A percentile compares a stretch with the other conserved stretches of the same genome.
phyloP scores from a whole-genome alignment of 2,797 vertebrate species.

The Cyprinella venusta region DNA sequence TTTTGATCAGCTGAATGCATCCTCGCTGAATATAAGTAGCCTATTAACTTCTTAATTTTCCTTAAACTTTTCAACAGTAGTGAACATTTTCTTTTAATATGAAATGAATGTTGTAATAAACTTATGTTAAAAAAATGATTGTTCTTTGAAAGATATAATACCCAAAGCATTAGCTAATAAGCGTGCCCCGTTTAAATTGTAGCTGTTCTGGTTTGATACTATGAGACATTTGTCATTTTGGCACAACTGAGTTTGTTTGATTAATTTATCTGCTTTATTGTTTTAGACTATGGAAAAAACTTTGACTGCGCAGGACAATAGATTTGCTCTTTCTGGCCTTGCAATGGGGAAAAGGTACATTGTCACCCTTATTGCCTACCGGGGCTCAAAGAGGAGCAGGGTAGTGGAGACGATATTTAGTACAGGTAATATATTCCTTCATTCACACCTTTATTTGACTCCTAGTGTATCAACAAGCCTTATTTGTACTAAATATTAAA shows the following conservation, averaged over 20 bases:
- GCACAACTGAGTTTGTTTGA: neutral
- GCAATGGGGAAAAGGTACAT: slow-evolving; percentile 76
- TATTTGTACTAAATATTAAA: neutral
- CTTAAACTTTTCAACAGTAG: neutral
- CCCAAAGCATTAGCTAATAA: neutral
- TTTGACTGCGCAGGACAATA: slow-evolving; percentile 69
- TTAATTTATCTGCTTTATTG: neutral
- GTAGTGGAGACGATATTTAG: slow-evolving; percentile 75
- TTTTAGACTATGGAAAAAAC: slow-evolving; percentile 74
- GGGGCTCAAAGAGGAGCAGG: slow-evolving; percentile 78
- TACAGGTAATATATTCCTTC: slow-evolving; percentile 76
- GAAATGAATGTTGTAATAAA: neutral
- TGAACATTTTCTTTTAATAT: neutral
- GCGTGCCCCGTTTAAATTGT: no score
- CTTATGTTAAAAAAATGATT: neutral
- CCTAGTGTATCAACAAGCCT: neutral
- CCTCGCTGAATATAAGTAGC: neutral
- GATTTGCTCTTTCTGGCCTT: slow-evolving; percentile 75
- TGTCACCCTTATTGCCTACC: slow-evolving; percentile 81
- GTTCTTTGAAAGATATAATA: neutral
- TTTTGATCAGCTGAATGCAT: neutral
- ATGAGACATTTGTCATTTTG: neutral
- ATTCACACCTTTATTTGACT: neutral
- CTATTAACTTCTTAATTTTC: neutral
- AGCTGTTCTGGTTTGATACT: no score